Evolutionary conservation across 2,888 invertebrate genomes (phyloP).

Genomic region (Geotrupes spiniger): DNA sequence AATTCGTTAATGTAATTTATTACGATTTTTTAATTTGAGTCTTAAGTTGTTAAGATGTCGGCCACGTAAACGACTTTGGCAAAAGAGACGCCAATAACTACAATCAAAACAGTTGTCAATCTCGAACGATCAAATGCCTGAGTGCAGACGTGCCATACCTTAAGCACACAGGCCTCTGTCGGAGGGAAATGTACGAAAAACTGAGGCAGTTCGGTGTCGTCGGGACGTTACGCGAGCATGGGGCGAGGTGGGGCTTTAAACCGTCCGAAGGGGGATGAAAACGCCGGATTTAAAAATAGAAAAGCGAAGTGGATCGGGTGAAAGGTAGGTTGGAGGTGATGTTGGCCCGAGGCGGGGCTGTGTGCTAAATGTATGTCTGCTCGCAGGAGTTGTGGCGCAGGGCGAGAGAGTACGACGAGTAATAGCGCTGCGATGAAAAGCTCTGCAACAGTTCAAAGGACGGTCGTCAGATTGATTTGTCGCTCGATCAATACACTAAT

Average conservation of each 20-base stretch:
- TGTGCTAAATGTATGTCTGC: constrained; percentile 78
- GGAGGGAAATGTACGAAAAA: constrained; percentile 10
- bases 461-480: too few relatives aligned
- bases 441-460: constrained; percentile 60
- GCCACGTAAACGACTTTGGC: too few relatives aligned
- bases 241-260: constrained; percentile 10
- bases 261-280: constrained; percentile 7
- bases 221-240: constrained; percentile 12
- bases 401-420: constrained; percentile 72
- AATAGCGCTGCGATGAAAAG: constrained; percentile 76
- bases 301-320: constrained; percentile 48
- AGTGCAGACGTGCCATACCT: constrained; percentile 28
- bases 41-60: too few relatives aligned
- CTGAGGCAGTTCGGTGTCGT: constrained; percentile 15
- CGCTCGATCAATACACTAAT: too few relatives aligned
- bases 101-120: too few relatives aligned
- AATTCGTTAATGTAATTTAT: too few relatives aligned
- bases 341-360: constrained; percentile 47
- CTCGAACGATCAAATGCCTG: constrained; percentile 13
- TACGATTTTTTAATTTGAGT: too few relatives aligned
- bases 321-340: constrained; percentile 48
- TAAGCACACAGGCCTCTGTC: constrained; percentile 27
- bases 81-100: too few relatives aligned
- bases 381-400: constrained; percentile 76
- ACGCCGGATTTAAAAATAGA: constrained; percentile 43